Base-by-base conservation (phyloP, 2,797 vertebrate species). In the Micropoecilia bifurca region DNA sequence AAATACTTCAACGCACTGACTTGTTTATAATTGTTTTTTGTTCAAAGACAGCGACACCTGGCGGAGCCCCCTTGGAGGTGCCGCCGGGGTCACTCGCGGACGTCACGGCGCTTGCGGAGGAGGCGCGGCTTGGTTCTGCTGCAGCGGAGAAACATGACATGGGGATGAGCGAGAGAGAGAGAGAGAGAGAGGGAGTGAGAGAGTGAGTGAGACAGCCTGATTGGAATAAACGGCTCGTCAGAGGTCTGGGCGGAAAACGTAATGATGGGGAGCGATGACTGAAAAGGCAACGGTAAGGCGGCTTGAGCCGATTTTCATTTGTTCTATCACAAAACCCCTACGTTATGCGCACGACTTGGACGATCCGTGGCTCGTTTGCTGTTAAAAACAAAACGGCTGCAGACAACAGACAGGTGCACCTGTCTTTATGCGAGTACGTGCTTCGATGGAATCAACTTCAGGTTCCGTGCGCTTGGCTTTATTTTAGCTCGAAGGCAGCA, bases 131-230 rank as follows among this genome's bases (percentile, higher is more conserved):
- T 92, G 73, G 83, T 93, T 93, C 93, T 95, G 93, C 96, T 96
- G 96, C 95, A 96, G 95, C 95, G 88, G 93, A 95, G 94, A 94
- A 94, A 93, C 86, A 93, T 94, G 93, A 95, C 93, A 95, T 93
- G 93, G 91, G 94, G 94, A 94, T 93, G 92, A 93, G 90, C 85
- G 83, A 91, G 83, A 83, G 83, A 85, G 84, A n/a, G 36, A 39
- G 36, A 39, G 4, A 39, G 36, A 63, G 61, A 30, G 30, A 66
- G 63, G 36, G 63, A 68, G 63, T 1, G 63, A 88, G 89, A 74
- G 85, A 82, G 93, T 90, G 92, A 89, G 89, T 46, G 88, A 88
- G 92, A 84, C 85, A 87, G 85, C 82, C 91, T 84, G 94, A 71
- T 78, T 94, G 92, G 91, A 95, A 94, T 92, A 88, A 93, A 87